Evolutionary conservation across 1,140 invertebrate species (phyloP).

Genomic region (Coboldia fuscipes): DNA sequence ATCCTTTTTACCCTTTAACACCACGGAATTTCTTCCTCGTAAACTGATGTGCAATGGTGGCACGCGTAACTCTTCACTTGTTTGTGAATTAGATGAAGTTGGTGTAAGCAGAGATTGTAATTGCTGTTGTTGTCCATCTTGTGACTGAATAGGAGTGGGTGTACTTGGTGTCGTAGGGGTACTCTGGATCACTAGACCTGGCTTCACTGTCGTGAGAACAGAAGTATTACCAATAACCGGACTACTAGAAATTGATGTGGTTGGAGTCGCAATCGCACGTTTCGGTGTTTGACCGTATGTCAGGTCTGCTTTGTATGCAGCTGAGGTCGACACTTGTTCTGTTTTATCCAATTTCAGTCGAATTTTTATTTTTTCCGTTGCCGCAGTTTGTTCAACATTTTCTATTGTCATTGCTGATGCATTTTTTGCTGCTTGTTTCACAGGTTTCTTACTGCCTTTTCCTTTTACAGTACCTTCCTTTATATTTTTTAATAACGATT

Average conservation of each 20-base stretch:
- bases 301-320: constrained; percentile 61
- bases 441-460: constrained; percentile 22
- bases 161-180: background rate
- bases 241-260: constrained; percentile 4
- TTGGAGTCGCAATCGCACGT: constrained; percentile 7
- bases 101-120: constrained; percentile 9
- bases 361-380: constrained; percentile 62
- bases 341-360: constrained; percentile 62
- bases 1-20: constrained; percentile 63
- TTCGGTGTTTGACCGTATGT: constrained; percentile 34
- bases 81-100: constrained; percentile 13
- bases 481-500: constrained; percentile 17
- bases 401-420: constrained; percentile 12
- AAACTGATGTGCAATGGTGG: constrained; percentile 77
- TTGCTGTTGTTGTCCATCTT: constrained; percentile 8
- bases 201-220: no score
- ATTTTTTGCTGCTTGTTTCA: constrained; percentile 22
- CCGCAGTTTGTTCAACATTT: constrained; percentile 18
- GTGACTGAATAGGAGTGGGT: constrained; percentile 2
- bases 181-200: constrained; percentile 7
- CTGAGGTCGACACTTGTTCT: constrained; percentile 46
- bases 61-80: constrained; percentile 51
- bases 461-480: constrained; percentile 17
- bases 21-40: constrained; percentile 63
- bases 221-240: no score